A percentile compares a stretch with the other conserved stretches of the same genome.
These are phyloP conservation scores for Rhinichthys osculus DNA, from an alignment of 2,797 vertebrate species.

Conservation along the genomic window DNA sequence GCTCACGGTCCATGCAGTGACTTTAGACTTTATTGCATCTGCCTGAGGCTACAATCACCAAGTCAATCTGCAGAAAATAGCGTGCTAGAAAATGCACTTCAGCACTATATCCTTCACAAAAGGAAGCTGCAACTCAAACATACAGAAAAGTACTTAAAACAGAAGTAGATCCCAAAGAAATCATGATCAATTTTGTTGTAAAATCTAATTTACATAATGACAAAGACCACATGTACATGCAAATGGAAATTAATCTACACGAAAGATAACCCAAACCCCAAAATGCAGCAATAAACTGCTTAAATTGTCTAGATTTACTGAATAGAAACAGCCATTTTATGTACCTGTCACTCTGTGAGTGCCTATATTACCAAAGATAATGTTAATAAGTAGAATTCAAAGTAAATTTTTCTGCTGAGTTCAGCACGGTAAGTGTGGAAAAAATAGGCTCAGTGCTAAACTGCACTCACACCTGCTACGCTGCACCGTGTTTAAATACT, in stretches of 20 bases:
- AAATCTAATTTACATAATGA: not conserved
- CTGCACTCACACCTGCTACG: not conserved
- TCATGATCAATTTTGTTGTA: not conserved
- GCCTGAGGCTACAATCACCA: slow-evolving; percentile 33
- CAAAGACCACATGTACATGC: not conserved
- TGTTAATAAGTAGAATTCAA: not conserved
- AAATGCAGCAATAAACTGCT: not conserved
- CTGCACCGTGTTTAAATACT: not conserved
- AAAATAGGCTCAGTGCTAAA: not conserved
- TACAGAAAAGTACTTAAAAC: not conserved
- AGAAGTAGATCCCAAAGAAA: not conserved
- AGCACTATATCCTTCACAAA: not conserved
- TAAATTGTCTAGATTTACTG: not conserved
- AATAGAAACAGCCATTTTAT: not conserved
- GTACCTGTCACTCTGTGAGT: no score
- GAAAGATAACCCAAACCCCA: not conserved
- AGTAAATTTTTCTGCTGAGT: not conserved
- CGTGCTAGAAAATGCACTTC: slow-evolving; percentile 21
- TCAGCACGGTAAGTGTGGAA: not conserved
- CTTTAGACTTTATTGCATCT: slow-evolving; percentile 39
- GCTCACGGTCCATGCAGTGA: slow-evolving; percentile 37
- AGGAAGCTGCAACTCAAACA: not conserved
- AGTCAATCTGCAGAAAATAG: slow-evolving; percentile 29
- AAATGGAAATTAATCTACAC: not conserved
- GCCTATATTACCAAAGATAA: not conserved